phyloP scores from a whole-genome alignment of 2,888 invertebrate genomes.

The Drosophila hamatofila region DNA sequence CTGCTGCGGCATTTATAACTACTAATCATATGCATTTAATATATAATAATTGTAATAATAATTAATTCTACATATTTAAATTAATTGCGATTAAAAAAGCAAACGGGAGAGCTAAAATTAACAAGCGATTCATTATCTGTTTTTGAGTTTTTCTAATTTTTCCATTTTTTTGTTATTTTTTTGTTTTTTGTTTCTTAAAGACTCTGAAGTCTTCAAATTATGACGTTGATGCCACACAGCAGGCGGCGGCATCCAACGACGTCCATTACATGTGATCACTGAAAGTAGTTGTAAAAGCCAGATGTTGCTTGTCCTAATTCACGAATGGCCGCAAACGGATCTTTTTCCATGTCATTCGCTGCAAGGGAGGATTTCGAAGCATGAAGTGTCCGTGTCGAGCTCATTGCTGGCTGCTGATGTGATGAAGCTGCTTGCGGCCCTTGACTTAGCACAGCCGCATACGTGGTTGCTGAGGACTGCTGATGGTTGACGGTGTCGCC shows the following conservation, averaged over 20 bases:
- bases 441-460: conserved; percentile 85
- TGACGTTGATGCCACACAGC: conserved; percentile 64
- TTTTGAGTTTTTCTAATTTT: conserved; percentile 65
- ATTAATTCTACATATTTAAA: conserved; percentile 71
- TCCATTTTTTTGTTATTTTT: conserved; percentile 33
- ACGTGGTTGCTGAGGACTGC: conserved; percentile 82
- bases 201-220: conserved; percentile 40
- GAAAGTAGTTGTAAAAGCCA: conserved; percentile 87
- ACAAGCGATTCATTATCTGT: conserved; percentile 68
- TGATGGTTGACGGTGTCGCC: conserved; percentile 49
- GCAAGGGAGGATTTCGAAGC: conserved; percentile 55
- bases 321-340: conserved; percentile 86
- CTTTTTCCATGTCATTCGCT: conserved; percentile 82
- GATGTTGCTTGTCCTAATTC: conserved; percentile 86
- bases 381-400: conserved; percentile 31
- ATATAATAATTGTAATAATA: conserved; percentile 77
- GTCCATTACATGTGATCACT: conserved; percentile 76
- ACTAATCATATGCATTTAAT: conserved; percentile 71
- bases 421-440: conserved; percentile 69
- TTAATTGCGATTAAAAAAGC: conserved; percentile 70
- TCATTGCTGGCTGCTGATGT: conserved; percentile 38
- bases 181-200: conserved; percentile 42
- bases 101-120: conserved; percentile 74
- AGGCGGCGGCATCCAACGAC: conserved; percentile 23
- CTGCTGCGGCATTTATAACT: conserved; percentile 77